These are phyloP conservation scores for Mythimna impura DNA, from an alignment of 2,888 invertebrate genomes.

Conservation along the genomic window DNA sequence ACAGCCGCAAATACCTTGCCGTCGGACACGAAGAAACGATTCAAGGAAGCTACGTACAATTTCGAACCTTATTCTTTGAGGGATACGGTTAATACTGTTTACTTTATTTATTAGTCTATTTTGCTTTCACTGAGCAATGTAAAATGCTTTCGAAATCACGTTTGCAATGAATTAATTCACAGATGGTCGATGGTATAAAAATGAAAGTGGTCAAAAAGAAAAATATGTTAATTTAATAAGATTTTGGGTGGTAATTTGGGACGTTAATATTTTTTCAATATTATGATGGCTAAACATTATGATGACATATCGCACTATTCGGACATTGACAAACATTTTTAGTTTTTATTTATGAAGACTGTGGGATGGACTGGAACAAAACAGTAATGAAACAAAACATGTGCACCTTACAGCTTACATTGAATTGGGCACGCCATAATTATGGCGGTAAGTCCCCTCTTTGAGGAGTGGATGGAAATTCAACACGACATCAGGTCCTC, in stretches of 20 bases:
- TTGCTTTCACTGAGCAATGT: slow-evolving; percentile 76
- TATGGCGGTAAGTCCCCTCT: too few relatives aligned
- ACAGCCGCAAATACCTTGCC: slow-evolving; percentile 49
- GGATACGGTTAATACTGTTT: slow-evolving; percentile 33
- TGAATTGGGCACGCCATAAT: too few relatives aligned
- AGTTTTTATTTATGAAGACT: too few relatives aligned
- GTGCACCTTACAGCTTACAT: too few relatives aligned
- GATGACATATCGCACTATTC: too few relatives aligned
- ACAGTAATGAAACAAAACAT: too few relatives aligned
- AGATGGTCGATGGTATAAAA: slow-evolving; percentile 63
- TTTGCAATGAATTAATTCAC: slow-evolving; percentile 67
- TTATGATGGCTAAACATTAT: slow-evolving; percentile 1
- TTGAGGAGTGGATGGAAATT: too few relatives aligned
- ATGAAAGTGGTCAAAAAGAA: slow-evolving; percentile 67
- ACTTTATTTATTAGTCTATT: slow-evolving; percentile 64
- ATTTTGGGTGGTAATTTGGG: slow-evolving; percentile 16
- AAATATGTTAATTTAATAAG: slow-evolving; percentile 47
- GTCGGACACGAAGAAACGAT: slow-evolving; percentile 37
- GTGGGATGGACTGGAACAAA: too few relatives aligned
- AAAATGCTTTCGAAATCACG: slow-evolving; percentile 72
- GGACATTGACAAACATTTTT: too few relatives aligned
- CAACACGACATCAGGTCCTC: too few relatives aligned
- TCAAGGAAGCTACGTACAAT: slow-evolving; percentile 31
- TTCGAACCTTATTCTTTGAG: slow-evolving; percentile 28
- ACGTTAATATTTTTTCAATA: slow-evolving; percentile 3